A percentile compares a stretch with the other conserved stretches of the same genome.
These are phyloP conservation scores for Cryptoblepharus egeriae DNA, from an alignment of 2,797 vertebrate genomes.

Conservation along the genomic window DNA sequence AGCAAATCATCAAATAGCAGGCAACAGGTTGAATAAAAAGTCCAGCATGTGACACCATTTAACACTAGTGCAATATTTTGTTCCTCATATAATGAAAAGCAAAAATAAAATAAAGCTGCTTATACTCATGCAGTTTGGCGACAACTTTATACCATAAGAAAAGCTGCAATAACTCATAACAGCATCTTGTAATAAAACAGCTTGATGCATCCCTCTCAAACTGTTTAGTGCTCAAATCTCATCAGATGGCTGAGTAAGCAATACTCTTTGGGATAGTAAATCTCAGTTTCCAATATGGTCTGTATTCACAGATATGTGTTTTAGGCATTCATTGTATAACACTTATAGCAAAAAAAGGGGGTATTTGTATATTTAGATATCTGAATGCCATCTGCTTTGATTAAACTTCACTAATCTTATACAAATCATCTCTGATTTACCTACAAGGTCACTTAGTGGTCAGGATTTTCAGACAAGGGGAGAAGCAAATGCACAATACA, in stretches of 20 bases:
- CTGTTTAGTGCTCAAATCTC: conserved; percentile 77
- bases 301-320: conserved; percentile 73
- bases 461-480: too few species aligned
- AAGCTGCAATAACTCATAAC: conserved; percentile 82
- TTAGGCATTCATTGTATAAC: conserved; percentile 68
- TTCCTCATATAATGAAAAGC: conserved; percentile 33
- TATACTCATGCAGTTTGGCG: conserved; percentile 78
- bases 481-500: too few species aligned
- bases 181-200: conserved; percentile 84
- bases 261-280: conserved; percentile 82
- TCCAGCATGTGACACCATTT: conserved; percentile 19
- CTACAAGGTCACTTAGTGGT: too few species aligned
- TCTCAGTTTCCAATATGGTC: conserved; percentile 83
- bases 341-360: conserved; percentile 75
- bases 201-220: conserved; percentile 80
- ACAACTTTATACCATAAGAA: conserved; percentile 79
- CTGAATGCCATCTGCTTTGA: conserved; percentile 66
- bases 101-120: conserved; percentile 62
- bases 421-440: too few species aligned
- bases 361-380: conserved; percentile 70
- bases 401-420: conserved; percentile 58
- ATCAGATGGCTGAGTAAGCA: conserved; percentile 85
- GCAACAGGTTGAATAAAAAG: too few species aligned
- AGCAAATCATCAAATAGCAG: not conserved
- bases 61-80: conserved; percentile 22